Percentiles rank a stretch among this genome's conserved stretches.
Conservation (phyloP, 1,140 invertebrate genomes). For the Trichomalopsis sarcophagae region DNA sequence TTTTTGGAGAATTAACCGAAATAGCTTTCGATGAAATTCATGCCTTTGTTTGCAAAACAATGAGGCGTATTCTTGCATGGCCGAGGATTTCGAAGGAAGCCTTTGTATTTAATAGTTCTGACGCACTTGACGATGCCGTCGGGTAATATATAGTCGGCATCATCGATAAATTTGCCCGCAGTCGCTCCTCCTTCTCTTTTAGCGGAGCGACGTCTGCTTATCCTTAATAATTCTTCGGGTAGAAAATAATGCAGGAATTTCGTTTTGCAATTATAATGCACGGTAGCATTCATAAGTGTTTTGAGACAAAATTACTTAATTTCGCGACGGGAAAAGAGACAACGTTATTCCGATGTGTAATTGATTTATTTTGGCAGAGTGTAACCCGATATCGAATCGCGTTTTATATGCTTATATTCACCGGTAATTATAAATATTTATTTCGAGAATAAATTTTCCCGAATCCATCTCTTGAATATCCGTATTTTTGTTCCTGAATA, state of each 20-base stretch:
- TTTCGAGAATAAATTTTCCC: not conserved
- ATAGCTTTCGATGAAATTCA: no score
- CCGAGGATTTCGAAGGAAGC: no score
- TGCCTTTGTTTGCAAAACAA: no score
- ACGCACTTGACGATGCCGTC: not conserved
- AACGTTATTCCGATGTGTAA: not conserved
- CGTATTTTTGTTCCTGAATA: not conserved
- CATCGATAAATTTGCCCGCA: conserved; percentile 18
- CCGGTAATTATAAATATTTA: not conserved
- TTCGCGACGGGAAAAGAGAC: no score
- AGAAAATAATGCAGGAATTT: conserved; percentile 2
- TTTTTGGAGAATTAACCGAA: no score
- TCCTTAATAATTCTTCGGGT: not conserved
- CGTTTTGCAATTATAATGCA: conserved; percentile 11
- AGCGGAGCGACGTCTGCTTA: not conserved
- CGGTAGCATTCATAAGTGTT: not conserved
- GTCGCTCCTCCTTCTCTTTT: not conserved
- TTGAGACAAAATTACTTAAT: no score
- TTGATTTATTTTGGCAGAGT: not conserved
- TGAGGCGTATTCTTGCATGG: no score
- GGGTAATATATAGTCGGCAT: not conserved
- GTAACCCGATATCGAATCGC: no score
- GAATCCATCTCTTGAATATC: not conserved
- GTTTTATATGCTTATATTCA: no score
- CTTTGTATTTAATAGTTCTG: no score